Base-by-base conservation (phyloP, 2,888 invertebrate species). In the Lasioglossum leucozonium region DNA sequence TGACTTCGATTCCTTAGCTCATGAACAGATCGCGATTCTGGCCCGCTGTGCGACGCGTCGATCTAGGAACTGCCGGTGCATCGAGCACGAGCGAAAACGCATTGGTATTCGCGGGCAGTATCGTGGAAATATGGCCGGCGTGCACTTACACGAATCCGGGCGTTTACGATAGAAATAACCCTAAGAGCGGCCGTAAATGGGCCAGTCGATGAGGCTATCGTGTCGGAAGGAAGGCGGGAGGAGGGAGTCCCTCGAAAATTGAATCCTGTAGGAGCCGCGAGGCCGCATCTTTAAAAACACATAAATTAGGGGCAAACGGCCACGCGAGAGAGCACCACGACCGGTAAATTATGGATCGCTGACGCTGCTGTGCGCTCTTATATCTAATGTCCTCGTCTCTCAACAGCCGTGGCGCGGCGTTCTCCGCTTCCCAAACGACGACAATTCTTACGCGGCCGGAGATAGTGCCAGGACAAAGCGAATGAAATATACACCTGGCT, bases 231-330 rank as follows among this genome's bases (percentile, higher is more conserved):
- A 72, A 47, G 69, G 40, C 37, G 13, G 11, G 69, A 65, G 37
- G 22, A 26, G 47, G 78, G 82, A 88, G 85, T 89, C 85, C 77
- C 84, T 91, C 91, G 92, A 92, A 93, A 92, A 93, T 93, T 92
- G 93, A 93, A 93, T 93, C 90, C 91, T 89, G 90, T 91, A 88
- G 91, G 86, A 91, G 91, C 92, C 88, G 90, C 84, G 91, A 90
- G 87, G 90, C 88, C 85, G 85, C 91, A 90, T 91, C 91, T 93
- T 94, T 94, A 94, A 95, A 95, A 94, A 94, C 93, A 93, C 94
- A 94, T 95, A 95, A 95, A 95, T 95, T 94, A 93, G 91, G 92
- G 90, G 92, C 92, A 94, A 95, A 94, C 93, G 92, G 92, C 92
- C 90, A 88, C 78, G 88, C 87, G 85, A 77, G 89, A 83, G 91